Evolutionary conservation across 2,797 vertebrate species (phyloP).

Genomic region (Eleutherodactylus coqui): DNA sequence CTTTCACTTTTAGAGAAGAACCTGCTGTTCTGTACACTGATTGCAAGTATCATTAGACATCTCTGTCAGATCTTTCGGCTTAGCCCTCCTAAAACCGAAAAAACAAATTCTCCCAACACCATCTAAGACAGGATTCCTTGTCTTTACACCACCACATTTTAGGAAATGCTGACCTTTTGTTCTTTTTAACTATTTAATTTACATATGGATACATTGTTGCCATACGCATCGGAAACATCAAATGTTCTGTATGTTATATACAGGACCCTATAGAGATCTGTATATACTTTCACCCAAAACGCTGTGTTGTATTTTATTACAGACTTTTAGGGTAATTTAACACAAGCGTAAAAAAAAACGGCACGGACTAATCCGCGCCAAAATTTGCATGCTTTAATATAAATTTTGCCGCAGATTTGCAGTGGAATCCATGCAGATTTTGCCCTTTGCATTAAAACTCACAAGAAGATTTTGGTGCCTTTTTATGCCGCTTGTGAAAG

Average conservation of each 20-base stretch:
- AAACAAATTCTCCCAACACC: constrained; percentile 21
- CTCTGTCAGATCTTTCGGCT: constrained; percentile 24
- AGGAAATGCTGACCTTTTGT: neutral
- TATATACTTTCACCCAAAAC: neutral
- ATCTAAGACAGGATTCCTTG: neutral
- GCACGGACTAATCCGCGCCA: too few species aligned
- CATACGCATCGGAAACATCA: neutral
- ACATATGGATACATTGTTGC: neutral
- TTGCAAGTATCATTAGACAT: constrained; percentile 21
- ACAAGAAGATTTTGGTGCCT: too few species aligned
- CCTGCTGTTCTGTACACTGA: constrained; percentile 33
- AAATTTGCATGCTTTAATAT: too few species aligned
- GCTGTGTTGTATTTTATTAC: neutral
- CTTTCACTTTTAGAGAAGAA: constrained; percentile 30
- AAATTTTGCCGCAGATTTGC: too few species aligned
- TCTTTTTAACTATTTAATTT: neutral
- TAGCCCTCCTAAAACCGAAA: constrained; percentile 17
- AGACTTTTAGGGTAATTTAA: too few species aligned
- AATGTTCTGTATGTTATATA: neutral
- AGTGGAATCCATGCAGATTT: too few species aligned
- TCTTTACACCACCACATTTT: neutral
- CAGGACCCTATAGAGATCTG: neutral
- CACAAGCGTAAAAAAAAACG: too few species aligned
- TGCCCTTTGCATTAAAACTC: too few species aligned
- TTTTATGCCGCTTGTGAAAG: too few species aligned